A percentile compares a stretch with the other conserved stretches of the same genome.
These are phyloP conservation scores for Vanessa cardui DNA, from an alignment of 2,888 invertebrate genomes.

Conservation along the genomic window DNA sequence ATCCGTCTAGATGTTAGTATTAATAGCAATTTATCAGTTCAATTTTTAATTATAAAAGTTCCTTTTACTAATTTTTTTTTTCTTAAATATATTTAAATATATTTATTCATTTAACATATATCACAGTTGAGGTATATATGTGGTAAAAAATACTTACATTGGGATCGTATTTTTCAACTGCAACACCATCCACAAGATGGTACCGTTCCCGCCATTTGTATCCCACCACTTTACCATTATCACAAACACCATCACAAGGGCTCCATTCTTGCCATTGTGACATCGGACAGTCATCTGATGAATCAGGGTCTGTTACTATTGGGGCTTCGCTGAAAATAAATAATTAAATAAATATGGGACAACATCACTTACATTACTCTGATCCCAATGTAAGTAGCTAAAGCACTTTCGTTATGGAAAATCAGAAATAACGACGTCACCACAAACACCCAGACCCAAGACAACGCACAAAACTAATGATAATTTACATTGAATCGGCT, in stretches of 20 bases:
- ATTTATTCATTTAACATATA: too few relatives aligned
- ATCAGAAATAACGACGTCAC: too few relatives aligned
- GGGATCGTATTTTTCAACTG: conserved; percentile 71
- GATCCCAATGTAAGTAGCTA: too few relatives aligned
- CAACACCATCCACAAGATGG: conserved; percentile 67
- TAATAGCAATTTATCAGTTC: background rate
- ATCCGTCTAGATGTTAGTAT: conserved; percentile 50
- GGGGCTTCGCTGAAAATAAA: conserved; percentile 58
- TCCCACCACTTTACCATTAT: conserved; percentile 55
- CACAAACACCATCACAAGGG: conserved; percentile 66
- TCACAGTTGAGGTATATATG: too few relatives aligned
- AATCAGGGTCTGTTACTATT: conserved; percentile 56
- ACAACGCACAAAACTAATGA: too few relatives aligned
- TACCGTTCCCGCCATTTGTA: conserved; percentile 67
- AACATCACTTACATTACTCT: too few relatives aligned
- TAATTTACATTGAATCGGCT: too few relatives aligned
- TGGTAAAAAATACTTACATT: conserved; percentile 55
- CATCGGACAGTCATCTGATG: conserved; percentile 64
- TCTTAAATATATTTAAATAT: too few relatives aligned
- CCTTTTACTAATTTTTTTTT: background rate
- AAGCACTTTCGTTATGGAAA: too few relatives aligned
- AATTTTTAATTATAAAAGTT: too few relatives aligned
- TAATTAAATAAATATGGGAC: too few relatives aligned
- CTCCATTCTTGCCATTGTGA: conserved; percentile 70
- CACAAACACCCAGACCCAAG: too few relatives aligned